Evolutionary conservation across 1,140 invertebrate species (phyloP), one percentile per base, ranked within the genome.

Genomic region (Branchinecta lindahli): DNA sequence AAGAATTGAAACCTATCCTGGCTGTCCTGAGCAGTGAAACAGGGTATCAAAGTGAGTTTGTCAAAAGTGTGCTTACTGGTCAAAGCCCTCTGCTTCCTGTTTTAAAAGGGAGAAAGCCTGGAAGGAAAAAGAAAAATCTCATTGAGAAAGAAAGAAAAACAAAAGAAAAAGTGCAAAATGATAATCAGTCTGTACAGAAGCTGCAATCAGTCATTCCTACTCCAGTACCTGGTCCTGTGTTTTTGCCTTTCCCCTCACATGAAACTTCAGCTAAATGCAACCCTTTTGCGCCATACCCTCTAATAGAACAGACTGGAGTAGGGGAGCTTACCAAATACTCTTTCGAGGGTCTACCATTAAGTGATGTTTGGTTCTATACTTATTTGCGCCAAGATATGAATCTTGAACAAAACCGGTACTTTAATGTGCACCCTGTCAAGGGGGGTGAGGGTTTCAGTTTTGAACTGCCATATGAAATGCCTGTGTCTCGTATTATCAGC

Each of bases 401-500:
- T 20, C 18, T 12, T 61, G 52, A 61, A 61, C 52, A 61, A 20
- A 15, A 20, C 18, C 52, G 12, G 18, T 15, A 61, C 12, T 20
- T 61, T 20, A 61, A 61, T 61, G 52, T 61, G 12, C 12, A 61
- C 18, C 18, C 52, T 15, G 52, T 61, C 52, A 61, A 20, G 18
- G 52, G 12, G 18, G 52, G 52, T 12, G 52, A 61, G 18, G 52
- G 52, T 61, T 61, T 61, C 18, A 61, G 2, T 15, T 61, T 61
- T 61, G 52, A 61, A 61, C 18, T 61, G 18, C 52, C 52, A 61
- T 61, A 61, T 20, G 52, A 61, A 61, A 61, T 61, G 52, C 12
- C 52, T 15, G 18, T 61, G 12, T 15, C 12, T 61, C 12, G 52
- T 12, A 20, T 61, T 3, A 61, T 61, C 52, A 12, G 18, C 12